phyloP scores from a whole-genome alignment of 1,140 invertebrate genomes.

The Heliconius congener region DNA sequence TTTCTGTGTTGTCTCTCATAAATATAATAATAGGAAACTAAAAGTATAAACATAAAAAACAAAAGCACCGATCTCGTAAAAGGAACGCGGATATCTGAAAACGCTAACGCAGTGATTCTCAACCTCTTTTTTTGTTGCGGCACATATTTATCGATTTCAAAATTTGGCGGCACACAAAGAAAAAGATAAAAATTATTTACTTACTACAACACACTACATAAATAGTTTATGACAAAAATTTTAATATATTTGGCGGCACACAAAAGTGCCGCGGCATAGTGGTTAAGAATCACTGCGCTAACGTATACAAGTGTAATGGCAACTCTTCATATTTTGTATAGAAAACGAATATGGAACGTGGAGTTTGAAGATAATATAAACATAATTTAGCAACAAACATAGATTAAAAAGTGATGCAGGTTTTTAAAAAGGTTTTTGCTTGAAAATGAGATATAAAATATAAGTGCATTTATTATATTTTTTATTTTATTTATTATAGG shows the following conservation, averaged over 20 bases:
- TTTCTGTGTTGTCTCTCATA: not conserved
- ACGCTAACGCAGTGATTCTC: not conserved
- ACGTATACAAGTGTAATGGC: not conserved
- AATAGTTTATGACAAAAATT: no score
- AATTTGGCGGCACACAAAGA: no score
- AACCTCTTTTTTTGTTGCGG: no score
- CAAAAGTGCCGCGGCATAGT: no score
- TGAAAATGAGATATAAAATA: not conserved
- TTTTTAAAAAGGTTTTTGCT: not conserved
- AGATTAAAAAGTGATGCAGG: not conserved
- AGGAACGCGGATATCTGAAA: not conserved
- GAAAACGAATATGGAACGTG: not conserved
- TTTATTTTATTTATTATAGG: not conserved
- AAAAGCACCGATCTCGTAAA: constrained; percentile 1
- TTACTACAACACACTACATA: no score
- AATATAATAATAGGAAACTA: not conserved
- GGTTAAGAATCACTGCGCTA: not conserved
- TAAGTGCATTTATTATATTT: not conserved
- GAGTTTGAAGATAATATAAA: not conserved
- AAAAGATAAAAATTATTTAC: no score
- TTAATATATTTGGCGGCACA: no score
- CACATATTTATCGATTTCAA: no score
- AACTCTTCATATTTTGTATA: constrained; percentile 2
- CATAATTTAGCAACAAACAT: not conserved
- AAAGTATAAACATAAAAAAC: not conserved